Evolutionary conservation across 2,797 vertebrate genomes (phyloP), one percentile per base, ranked within the genome.

Genomic region (Gephyroberyx darwinii): DNA sequence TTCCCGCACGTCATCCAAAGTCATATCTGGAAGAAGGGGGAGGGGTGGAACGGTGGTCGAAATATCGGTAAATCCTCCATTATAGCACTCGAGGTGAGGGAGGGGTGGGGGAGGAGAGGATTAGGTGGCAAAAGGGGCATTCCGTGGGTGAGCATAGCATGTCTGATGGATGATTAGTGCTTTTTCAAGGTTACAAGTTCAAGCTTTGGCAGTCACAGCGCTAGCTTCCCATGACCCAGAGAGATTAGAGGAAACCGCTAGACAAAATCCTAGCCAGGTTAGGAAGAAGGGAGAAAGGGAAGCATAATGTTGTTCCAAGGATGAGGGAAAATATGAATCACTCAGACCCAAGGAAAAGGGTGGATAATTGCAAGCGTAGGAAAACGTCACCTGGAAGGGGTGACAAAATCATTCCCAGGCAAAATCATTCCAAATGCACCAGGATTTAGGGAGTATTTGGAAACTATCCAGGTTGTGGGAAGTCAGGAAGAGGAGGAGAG

Each of bases 1-100:
- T 90, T 97, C 92, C 91, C 96, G 96, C 91, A 98, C 97, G 92
- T 99, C 97, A 91, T 98, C 97, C 95, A 97, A 95, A 93, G 95
- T 95, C 97, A 98, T 98, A 98, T 97, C 97, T 99, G 96, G 91
- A 98, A 96, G 95, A 95, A 94, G 95, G 82, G 73, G 81, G 41
- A 68, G 75, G 84, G 60, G 26, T 72, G 80, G 80, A 83, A 85
- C 65, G 66, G 69, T 52, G 82, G 89, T 93, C 48, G 73, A 92
- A 93, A 96, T 67, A 91, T 93, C 92, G 93, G 90, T 90, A 92
- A 93, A 84, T 92, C 90, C 87, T 84, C 78, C 57, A 86, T 87
- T 89, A 92, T 12, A 80, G 68, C 9, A 80, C 66, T 86, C 77
- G 58, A 75, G 41, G 54, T 66, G 48, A 75, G 30, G 62, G 45